These are phyloP conservation scores for Podabrus alpinus DNA, from an alignment of 2,888 invertebrate genomes.

Conservation along the genomic window DNA sequence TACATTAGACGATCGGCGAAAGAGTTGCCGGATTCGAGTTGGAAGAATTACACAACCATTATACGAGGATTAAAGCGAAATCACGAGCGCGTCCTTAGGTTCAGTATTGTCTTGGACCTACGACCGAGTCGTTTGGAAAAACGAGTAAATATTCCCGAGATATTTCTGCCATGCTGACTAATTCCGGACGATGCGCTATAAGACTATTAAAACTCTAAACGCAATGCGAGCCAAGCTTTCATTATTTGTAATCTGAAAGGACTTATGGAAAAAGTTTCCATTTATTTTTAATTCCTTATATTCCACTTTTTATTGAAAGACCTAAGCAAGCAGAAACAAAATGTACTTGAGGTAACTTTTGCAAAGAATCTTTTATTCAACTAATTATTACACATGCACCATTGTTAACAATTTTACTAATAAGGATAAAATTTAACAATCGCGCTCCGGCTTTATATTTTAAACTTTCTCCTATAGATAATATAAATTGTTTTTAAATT, in stretches of 20 bases:
- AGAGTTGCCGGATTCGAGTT: slow-evolving; percentile 53
- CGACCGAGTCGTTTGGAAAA: slow-evolving; percentile 58
- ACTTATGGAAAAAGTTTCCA: slow-evolving; percentile 58
- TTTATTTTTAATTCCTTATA: slow-evolving; percentile 58
- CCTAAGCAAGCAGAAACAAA: slow-evolving; percentile 32
- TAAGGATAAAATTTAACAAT: neutral
- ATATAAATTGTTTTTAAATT: neutral
- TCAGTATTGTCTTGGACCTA: slow-evolving; percentile 56
- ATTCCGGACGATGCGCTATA: slow-evolving; percentile 55
- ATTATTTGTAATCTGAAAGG: slow-evolving; percentile 57
- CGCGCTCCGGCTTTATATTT: neutral
- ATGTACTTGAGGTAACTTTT: slow-evolving; percentile 29
- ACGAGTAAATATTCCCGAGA: slow-evolving; percentile 56
- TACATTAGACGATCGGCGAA: slow-evolving; percentile 55
- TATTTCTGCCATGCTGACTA: slow-evolving; percentile 51
- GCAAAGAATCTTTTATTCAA: slow-evolving; percentile 10
- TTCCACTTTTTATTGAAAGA: slow-evolving; percentile 57
- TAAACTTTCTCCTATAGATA: neutral
- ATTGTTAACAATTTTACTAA: neutral
- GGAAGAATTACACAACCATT: slow-evolving; percentile 59
- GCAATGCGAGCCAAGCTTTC: slow-evolving; percentile 55
- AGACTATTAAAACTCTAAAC: slow-evolving; percentile 58
- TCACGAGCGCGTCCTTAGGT: slow-evolving; percentile 51
- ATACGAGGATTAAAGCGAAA: slow-evolving; percentile 59
- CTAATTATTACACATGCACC: neutral